These are phyloP conservation scores for Spisula subtruncata DNA, from an alignment of 2,888 invertebrate species.

Conservation along the genomic window DNA sequence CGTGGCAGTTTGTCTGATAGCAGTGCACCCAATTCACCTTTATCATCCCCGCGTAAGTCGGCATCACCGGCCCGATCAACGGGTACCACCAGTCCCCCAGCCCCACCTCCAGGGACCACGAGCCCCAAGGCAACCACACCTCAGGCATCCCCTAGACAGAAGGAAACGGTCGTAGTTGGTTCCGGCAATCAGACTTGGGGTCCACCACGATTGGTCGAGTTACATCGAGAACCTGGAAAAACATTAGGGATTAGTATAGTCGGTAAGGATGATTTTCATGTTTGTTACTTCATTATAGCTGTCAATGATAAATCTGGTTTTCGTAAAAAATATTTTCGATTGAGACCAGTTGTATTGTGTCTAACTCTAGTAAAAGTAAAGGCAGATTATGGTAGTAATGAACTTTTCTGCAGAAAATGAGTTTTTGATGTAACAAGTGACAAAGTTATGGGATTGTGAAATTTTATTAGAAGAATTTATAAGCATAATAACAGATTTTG, in stretches of 20 bases:
- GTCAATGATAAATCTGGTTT: too few relatives aligned
- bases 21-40: conserved; percentile 60
- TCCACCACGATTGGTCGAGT: conserved; percentile 92
- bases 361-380: too few relatives aligned
- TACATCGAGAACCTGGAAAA: conserved; percentile 92
- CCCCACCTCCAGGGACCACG: conserved; percentile 30
- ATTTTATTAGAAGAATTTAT: too few relatives aligned
- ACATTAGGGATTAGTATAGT: conserved; percentile 99
- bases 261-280: conserved; percentile 91
- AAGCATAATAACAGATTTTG: too few relatives aligned
- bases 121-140: conserved; percentile 50
- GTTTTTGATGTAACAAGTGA: too few relatives aligned
- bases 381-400: too few relatives aligned
- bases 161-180: conserved; percentile 71
- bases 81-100: conserved; percentile 53
- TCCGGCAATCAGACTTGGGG: conserved; percentile 91
- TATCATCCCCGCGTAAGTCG: conserved; percentile 63
- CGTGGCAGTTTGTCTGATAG: conserved; percentile 65
- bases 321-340: background rate
- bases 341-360: too few relatives aligned
- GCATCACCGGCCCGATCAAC: conserved; percentile 46
- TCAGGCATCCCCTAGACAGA: conserved; percentile 58
- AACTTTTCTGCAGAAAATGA: too few relatives aligned
- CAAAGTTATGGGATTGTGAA: too few relatives aligned
- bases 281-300: background rate